These are phyloP conservation scores for Anoplolepis gracilipes DNA, from an alignment of 1,140 invertebrate genomes.

Conservation along the genomic window DNA sequence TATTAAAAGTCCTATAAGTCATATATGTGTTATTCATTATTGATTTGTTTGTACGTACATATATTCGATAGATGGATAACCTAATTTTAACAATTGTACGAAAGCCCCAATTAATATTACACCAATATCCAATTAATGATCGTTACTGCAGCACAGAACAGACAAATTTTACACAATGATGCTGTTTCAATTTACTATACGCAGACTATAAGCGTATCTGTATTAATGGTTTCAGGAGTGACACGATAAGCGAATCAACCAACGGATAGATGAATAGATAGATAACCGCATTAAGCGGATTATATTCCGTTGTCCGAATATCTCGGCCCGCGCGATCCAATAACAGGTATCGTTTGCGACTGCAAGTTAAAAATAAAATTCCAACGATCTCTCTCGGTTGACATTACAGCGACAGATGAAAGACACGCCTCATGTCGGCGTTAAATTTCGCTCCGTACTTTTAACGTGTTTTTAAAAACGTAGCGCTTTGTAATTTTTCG, in stretches of 20 bases:
- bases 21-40: neutral
- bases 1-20: neutral
- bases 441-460: conserved; percentile 16
- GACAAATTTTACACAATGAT: conserved; percentile 27
- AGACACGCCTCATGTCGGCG: conserved; percentile 12
- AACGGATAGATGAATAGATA: conserved; percentile 52
- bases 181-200: conserved; percentile 24
- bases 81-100: conserved; percentile 13
- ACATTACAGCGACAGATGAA: conserved; percentile 25
- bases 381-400: conserved; percentile 23
- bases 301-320: conserved; percentile 35
- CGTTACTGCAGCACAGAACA: neutral
- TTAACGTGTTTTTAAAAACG: conserved; percentile 13
- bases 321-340: conserved; percentile 25
- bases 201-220: conserved; percentile 8
- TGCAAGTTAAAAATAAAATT: conserved; percentile 46
- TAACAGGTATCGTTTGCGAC: conserved; percentile 33
- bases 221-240: conserved; percentile 41
- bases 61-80: conserved; percentile 17
- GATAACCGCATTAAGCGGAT: conserved; percentile 50
- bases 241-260: conserved; percentile 50
- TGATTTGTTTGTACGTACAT: neutral
- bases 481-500: conserved; percentile 22
- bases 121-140: neutral
- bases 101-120: conserved; percentile 42